These are phyloP conservation scores for Clarias magur DNA, from an alignment of 2,113 vertebrate species.

Conservation along the genomic window DNA sequence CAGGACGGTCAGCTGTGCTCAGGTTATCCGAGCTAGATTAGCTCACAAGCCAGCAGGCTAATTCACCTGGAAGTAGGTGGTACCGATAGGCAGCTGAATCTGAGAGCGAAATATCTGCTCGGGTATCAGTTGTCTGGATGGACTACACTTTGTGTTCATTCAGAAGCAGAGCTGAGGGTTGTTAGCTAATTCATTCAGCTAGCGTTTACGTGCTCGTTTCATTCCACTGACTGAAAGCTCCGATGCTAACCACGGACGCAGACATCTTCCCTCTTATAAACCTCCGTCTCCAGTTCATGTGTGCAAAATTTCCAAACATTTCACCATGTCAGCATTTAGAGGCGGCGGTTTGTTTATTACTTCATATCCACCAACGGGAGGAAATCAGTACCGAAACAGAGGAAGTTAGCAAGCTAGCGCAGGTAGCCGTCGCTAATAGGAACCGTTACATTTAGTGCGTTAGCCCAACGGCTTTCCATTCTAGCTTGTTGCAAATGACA, in stretches of 20 bases:
- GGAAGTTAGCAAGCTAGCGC: constrained; percentile 11
- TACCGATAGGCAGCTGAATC: background rate
- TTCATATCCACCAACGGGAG: background rate
- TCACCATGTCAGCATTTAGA: background rate
- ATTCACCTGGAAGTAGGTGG: background rate
- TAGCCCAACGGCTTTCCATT: background rate
- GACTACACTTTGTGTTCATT: background rate
- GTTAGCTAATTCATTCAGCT: background rate
- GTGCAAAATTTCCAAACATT: background rate
- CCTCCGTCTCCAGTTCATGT: background rate
- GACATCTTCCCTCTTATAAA: background rate
- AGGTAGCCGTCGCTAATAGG: background rate
- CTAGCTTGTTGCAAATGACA: background rate
- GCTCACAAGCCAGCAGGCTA: background rate
- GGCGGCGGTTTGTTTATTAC: background rate
- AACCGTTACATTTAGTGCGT: constrained; percentile 4
- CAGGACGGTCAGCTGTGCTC: constrained; percentile 1
- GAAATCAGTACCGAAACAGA: background rate
- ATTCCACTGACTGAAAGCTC: background rate
- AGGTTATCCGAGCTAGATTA: background rate
- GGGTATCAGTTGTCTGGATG: background rate
- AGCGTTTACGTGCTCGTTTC: background rate
- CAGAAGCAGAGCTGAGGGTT: too few species aligned
- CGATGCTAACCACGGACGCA: background rate
- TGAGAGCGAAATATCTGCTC: background rate